A percentile compares a stretch with the other conserved stretches of the same genome.
phyloP scores from a whole-genome alignment of 1,140 invertebrate genomes.

The Chelonus insularis region DNA sequence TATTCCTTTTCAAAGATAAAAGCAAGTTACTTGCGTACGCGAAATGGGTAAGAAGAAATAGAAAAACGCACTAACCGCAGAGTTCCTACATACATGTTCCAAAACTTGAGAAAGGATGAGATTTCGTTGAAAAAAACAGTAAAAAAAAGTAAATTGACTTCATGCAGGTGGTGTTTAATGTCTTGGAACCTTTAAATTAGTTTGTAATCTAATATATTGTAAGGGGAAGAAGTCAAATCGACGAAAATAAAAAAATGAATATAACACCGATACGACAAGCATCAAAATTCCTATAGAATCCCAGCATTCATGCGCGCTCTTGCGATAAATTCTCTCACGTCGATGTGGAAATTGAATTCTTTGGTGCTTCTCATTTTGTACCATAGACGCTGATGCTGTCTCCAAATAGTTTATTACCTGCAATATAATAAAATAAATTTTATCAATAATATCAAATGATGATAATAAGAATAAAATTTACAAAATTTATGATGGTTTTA shows the following conservation, averaged over 20 bases:
- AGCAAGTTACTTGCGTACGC: slow-evolving; percentile 3
- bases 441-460: no score
- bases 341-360: slow-evolving; percentile 53
- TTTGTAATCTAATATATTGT: not conserved
- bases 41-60: not conserved
- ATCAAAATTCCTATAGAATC: slow-evolving; percentile 34
- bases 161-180: no score
- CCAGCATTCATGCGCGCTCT: slow-evolving; percentile 48
- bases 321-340: slow-evolving; percentile 52
- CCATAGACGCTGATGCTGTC: not conserved
- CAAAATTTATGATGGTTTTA: no score
- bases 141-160: not conserved
- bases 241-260: slow-evolving; percentile 24
- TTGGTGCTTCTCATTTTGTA: slow-evolving; percentile 22
- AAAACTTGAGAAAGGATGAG: not conserved
- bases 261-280: slow-evolving; percentile 28
- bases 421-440: no score
- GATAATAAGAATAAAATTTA: no score
- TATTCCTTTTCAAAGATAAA: not conserved
- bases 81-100: no score
- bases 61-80: no score
- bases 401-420: not conserved
- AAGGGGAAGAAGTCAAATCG: slow-evolving; percentile 2
- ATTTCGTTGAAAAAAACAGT: not conserved
- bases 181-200: not conserved